phyloP scores from a whole-genome alignment of 2,888 invertebrate species.

The Melinaea menophilus region DNA sequence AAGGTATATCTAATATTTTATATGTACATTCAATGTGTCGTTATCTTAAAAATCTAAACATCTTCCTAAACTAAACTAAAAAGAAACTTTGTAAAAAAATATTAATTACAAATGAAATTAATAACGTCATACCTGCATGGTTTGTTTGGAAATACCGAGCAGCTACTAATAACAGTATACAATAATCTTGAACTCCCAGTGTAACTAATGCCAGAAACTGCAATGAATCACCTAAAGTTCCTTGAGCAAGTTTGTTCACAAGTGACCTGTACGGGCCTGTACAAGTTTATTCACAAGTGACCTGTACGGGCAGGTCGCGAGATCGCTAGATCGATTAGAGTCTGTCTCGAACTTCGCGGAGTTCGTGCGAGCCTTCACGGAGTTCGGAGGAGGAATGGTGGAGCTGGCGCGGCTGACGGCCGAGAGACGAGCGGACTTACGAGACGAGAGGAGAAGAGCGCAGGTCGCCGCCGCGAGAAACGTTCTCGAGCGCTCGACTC shows the following conservation, averaged over 20 bases:
- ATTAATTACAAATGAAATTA: no score
- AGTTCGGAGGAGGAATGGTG: conserved; percentile 99
- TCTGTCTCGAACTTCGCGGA: conserved; percentile 96
- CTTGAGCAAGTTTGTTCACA: conserved; percentile 6
- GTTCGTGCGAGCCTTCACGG: conserved; percentile 98
- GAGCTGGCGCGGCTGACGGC: conserved; percentile 96
- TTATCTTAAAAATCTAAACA: no score
- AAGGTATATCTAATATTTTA: conserved; percentile 79
- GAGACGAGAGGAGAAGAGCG: conserved; percentile 95
- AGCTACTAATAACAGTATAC: no score
- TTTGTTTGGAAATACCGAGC: no score
- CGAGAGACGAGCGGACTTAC: conserved; percentile 88
- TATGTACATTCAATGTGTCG: no score
- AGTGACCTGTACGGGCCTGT: conserved; percentile 20
- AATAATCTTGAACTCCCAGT: no score
- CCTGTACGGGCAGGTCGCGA: conserved; percentile 80
- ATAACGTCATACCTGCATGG: no score
- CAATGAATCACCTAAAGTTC: not conserved
- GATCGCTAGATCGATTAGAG: conserved; percentile 89
- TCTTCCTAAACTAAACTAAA: no score
- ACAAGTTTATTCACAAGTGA: conserved; percentile 13
- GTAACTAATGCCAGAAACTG: not conserved
- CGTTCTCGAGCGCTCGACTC: conserved; percentile 96
- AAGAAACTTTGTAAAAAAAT: no score
- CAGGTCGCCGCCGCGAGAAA: conserved; percentile 98